A percentile compares a stretch with the other conserved stretches of the same genome.
Conservation (phyloP, 2,797 vertebrate species). For the Emys orbicularis region DNA sequence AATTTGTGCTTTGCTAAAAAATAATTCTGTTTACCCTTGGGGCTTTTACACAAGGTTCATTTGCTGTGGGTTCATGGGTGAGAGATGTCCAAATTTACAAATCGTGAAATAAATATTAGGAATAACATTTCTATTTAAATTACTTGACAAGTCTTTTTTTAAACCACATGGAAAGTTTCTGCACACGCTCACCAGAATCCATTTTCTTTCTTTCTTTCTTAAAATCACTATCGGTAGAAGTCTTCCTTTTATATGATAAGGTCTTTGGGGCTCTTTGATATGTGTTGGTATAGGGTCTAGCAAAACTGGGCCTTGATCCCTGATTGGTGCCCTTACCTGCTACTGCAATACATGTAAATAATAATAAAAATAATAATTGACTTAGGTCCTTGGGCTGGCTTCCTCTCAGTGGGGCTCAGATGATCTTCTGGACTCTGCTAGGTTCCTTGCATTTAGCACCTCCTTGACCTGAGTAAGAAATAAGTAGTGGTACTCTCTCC, state of each 20-base stretch:
- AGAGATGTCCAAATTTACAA: neutral
- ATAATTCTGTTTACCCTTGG: neutral
- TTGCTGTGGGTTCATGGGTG: conserved; percentile 31
- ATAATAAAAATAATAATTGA: neutral
- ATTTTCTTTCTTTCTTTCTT: neutral
- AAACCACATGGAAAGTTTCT: conserved; percentile 40
- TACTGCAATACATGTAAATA: neutral
- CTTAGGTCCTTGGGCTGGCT: neutral
- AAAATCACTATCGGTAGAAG: neutral
- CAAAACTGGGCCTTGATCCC: neutral
- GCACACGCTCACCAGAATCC: neutral
- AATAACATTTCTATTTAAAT: neutral
- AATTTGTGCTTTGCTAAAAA: neutral
- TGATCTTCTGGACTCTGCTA: neutral
- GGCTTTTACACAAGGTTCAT: neutral
- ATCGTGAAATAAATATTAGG: neutral
- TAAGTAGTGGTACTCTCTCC: neutral
- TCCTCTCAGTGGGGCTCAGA: neutral
- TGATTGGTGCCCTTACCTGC: neutral
- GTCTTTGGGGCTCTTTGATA: neutral
- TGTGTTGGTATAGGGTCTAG: neutral
- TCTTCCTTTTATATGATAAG: neutral
- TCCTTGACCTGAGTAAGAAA: neutral
- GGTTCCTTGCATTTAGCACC: neutral
- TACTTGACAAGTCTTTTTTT: neutral